Evolutionary conservation across 2,888 invertebrate genomes (phyloP).

Genomic region (Dermolepida albohirtum): DNA sequence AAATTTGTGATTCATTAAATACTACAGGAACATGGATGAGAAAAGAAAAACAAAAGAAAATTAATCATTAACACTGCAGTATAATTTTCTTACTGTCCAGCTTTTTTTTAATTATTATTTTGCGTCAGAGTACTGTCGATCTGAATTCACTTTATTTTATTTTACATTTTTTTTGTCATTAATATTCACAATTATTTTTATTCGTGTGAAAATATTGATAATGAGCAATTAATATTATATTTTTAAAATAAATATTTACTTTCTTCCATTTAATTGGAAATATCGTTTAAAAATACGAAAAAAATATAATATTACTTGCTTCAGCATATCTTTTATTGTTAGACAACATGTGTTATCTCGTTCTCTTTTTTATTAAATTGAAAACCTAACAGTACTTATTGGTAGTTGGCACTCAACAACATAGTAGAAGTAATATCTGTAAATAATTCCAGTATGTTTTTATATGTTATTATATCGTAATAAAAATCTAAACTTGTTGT

Average conservation of each 20-base stretch:
- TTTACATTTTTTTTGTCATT: slow-evolving; percentile 18
- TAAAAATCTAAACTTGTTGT: slow-evolving; percentile 51
- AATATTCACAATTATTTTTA: slow-evolving; percentile 14
- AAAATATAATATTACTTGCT: slow-evolving; percentile 15
- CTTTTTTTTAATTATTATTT: slow-evolving; percentile 8
- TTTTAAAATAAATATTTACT: slow-evolving; percentile 4
- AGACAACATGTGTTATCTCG: slow-evolving; percentile 19
- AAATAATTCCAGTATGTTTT: slow-evolving; percentile 56
- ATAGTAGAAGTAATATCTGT: slow-evolving; percentile 56
- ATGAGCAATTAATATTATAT: slow-evolving; percentile 1
- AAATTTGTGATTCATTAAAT: not conserved
- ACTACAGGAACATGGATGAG: slow-evolving; percentile 36
- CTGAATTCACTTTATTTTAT: slow-evolving; percentile 12
- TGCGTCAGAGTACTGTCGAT: slow-evolving; percentile 22
- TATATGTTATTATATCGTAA: slow-evolving; percentile 42
- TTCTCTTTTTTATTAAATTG: not conserved
- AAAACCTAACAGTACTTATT: slow-evolving; percentile 56
- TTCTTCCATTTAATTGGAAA: not conserved
- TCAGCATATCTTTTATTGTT: slow-evolving; percentile 22
- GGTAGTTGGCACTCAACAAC: slow-evolving; percentile 65
- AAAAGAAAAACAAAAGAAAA: no score
- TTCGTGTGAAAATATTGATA: no score
- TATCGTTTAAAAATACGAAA: slow-evolving; percentile 9
- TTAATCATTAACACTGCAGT: slow-evolving; percentile 28
- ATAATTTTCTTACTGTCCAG: slow-evolving; percentile 28